Conservation (phyloP, 2,113 vertebrate genomes). For the Triplophysa dalaica region DNA sequence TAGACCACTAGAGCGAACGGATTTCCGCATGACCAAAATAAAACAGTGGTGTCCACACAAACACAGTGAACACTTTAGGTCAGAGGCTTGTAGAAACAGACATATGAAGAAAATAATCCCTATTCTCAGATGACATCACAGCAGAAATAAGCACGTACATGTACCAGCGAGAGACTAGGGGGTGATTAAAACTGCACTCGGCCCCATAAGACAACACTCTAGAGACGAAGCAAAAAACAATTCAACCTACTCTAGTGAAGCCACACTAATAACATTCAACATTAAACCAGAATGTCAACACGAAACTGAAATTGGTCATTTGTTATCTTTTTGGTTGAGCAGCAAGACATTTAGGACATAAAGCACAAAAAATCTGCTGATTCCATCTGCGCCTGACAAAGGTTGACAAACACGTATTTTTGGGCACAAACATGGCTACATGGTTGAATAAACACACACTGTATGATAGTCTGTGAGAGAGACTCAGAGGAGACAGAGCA, state of each 20-base stretch:
- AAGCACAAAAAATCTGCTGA: background rate
- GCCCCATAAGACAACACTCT: background rate
- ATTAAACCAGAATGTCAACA: too few relatives aligned
- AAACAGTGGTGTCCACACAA: background rate
- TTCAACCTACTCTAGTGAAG: too few relatives aligned
- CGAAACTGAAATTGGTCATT: too few relatives aligned
- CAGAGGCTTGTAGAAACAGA: background rate
- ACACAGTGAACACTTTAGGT: background rate
- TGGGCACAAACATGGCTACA: background rate
- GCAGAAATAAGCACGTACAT: background rate
- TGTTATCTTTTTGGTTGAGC: too few relatives aligned
- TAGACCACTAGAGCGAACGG: too few relatives aligned
- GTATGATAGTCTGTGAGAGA: background rate
- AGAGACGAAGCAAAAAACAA: constrained; percentile 5
- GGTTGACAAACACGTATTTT: background rate
- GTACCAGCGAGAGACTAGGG: background rate
- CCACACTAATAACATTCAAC: too few relatives aligned
- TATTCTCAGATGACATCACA: background rate
- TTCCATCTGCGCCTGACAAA: background rate
- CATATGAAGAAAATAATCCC: constrained; percentile 17
- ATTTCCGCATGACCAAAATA: background rate
- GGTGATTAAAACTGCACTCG: background rate
- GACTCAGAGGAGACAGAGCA: background rate
- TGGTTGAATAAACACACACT: background rate
- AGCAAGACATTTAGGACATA: too few relatives aligned